Conservation (phyloP, 2,888 invertebrate species). For the Syrphus vitripennis region DNA sequence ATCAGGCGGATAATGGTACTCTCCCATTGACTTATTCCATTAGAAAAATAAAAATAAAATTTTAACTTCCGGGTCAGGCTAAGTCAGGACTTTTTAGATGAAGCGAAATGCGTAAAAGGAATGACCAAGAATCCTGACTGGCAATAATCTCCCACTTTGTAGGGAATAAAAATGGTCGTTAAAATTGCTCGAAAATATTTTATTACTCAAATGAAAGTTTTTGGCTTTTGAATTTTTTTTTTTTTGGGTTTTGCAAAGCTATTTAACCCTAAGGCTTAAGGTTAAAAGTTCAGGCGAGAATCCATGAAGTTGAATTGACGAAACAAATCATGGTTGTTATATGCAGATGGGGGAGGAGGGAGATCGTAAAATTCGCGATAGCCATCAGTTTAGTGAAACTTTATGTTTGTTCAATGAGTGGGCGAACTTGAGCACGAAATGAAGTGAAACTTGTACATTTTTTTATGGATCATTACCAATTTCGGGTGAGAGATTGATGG, state of each 20-base stretch:
- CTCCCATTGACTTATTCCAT: not conserved
- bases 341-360: not conserved
- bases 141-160: constrained; percentile 31
- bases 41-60: not conserved
- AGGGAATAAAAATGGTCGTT: constrained; percentile 22
- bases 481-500: constrained; percentile 1
- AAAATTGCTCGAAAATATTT: constrained; percentile 37
- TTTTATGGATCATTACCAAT: constrained; percentile 36
- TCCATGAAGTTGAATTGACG: not conserved
- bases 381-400: constrained; percentile 2
- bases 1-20: not conserved
- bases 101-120: not conserved
- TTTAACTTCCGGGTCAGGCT: not conserved
- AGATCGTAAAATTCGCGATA: constrained; percentile 14
- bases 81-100: not conserved
- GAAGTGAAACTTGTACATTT: constrained; percentile 41
- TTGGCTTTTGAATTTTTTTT: not conserved
- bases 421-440: constrained; percentile 14
- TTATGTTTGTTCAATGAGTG: not conserved
- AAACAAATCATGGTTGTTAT: not conserved
- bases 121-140: not conserved
- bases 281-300: not conserved
- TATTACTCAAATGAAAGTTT: constrained; percentile 37
- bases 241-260: not conserved
- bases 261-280: constrained; percentile 20